A percentile compares a stretch with the other conserved stretches of the same genome.
These are phyloP conservation scores for Formica aserva DNA, from an alignment of 2,888 invertebrate species.

Conservation along the genomic window DNA sequence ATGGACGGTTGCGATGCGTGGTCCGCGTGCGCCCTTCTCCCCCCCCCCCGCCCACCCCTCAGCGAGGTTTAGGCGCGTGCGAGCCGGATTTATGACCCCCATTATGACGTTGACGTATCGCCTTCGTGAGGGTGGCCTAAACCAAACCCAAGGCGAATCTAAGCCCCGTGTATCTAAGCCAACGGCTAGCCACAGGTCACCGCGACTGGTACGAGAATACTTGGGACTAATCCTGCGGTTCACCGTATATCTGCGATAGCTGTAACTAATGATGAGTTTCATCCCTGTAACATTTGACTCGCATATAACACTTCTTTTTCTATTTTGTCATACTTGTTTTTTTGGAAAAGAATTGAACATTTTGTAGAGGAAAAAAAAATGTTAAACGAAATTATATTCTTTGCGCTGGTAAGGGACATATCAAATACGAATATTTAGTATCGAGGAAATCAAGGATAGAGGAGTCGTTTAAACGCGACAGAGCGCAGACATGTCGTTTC, in stretches of 20 bases:
- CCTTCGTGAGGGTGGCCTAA: constrained; percentile 76
- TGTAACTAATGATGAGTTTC: constrained; percentile 29
- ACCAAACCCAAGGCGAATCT: constrained; percentile 78
- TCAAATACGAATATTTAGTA: not conserved
- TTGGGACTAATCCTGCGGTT: constrained; percentile 75
- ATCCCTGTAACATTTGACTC: not conserved
- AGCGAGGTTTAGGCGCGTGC: constrained; percentile 78
- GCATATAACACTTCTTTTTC: not conserved
- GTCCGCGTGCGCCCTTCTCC: constrained; percentile 70
- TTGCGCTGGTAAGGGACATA: not conserved
- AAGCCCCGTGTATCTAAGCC: constrained; percentile 78
- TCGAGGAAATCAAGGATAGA: not conserved
- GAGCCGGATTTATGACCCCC: constrained; percentile 81
- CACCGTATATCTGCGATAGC: constrained; percentile 74
- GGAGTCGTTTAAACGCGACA: not conserved
- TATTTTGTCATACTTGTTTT: not conserved
- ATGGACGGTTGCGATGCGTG: constrained; percentile 70
- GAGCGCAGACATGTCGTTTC: constrained; percentile 20
- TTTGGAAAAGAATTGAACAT: not conserved
- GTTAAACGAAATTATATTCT: not conserved
- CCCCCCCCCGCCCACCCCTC: constrained; percentile 33
- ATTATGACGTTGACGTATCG: constrained; percentile 83
- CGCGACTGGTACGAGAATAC: constrained; percentile 76
- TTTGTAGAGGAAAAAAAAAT: not conserved
- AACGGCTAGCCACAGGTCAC: constrained; percentile 77